Evolutionary conservation across 2,113 vertebrate genomes (phyloP).

Genomic region (Thomomys bottae): DNA sequence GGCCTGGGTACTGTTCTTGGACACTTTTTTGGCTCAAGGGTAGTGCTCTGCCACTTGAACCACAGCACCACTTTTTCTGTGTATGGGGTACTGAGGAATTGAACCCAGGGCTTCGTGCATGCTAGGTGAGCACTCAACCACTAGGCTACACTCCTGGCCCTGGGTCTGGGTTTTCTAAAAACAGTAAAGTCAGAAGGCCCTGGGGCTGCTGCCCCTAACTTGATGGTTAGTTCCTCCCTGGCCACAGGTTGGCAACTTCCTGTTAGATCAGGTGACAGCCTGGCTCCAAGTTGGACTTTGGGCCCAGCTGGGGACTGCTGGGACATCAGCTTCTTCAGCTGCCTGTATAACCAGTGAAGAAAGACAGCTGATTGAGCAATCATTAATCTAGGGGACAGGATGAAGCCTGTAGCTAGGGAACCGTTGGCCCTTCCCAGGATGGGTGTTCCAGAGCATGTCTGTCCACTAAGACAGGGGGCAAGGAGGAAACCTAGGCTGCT

Average conservation of each 20-base stretch:
- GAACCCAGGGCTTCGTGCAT: too few relatives aligned
- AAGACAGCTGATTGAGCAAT: conserved; percentile 50
- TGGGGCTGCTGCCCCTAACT: neutral
- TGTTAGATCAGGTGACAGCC: conserved; percentile 65
- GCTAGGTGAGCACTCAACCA: too few relatives aligned
- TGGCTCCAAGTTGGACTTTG: conserved; percentile 76
- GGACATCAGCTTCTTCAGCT: conserved; percentile 51
- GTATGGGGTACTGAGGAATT: too few relatives aligned
- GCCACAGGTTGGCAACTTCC: conserved; percentile 57
- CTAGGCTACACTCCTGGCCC: too few relatives aligned
- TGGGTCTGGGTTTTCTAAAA: conserved; percentile 15
- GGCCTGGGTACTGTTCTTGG: too few relatives aligned
- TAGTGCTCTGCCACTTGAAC: too few relatives aligned
- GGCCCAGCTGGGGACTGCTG: conserved; percentile 16
- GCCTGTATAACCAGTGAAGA: neutral
- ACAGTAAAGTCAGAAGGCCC: conserved; percentile 2
- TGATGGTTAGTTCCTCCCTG: conserved; percentile 38
- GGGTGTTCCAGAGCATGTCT: neutral
- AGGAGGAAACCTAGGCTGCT: neutral
- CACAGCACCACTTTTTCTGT: too few relatives aligned
- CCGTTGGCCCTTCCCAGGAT: conserved; percentile 10
- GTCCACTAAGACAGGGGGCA: neutral
- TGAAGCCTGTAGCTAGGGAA: neutral
- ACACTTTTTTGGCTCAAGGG: too few relatives aligned
- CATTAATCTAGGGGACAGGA: conserved; percentile 21